Conservation (phyloP, 2,888 invertebrate genomes). For the Itoplectis maculator region DNA sequence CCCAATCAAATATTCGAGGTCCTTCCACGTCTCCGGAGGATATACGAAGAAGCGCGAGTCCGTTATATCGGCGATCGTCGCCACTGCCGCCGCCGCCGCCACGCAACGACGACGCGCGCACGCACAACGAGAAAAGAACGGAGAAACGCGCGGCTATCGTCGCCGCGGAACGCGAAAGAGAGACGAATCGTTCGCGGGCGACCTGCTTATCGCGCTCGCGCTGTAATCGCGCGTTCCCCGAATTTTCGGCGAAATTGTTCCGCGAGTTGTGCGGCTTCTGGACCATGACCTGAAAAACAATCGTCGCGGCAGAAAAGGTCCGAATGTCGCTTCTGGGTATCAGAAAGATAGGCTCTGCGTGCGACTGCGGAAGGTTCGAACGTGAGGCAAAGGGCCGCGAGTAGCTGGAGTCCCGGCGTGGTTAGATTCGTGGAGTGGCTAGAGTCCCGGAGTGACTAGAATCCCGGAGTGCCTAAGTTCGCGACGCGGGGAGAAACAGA, state of each 20-base stretch:
- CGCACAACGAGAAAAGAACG: slow-evolving; percentile 42
- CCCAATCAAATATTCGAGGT: slow-evolving; percentile 74
- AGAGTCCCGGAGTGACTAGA: too few relatives aligned
- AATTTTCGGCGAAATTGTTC: neutral
- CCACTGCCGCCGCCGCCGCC: too few relatives aligned
- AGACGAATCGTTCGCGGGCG: neutral
- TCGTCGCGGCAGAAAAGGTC: neutral
- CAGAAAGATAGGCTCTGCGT: too few relatives aligned
- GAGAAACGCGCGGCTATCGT: slow-evolving; percentile 2
- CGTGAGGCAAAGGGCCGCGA: too few relatives aligned
- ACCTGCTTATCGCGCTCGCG: neutral
- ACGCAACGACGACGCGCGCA: too few relatives aligned
- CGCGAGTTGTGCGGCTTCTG: neutral
- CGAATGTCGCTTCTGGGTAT: too few relatives aligned
- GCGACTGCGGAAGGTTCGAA: too few relatives aligned
- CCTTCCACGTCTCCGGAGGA: slow-evolving; percentile 22
- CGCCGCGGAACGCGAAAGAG: neutral
- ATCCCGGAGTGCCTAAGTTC: too few relatives aligned
- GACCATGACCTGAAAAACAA: neutral
- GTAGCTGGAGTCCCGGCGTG: too few relatives aligned
- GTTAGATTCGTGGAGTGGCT: too few relatives aligned
- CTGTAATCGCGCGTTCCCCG: neutral
- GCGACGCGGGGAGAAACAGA: too few relatives aligned
- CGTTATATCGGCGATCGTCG: slow-evolving; percentile 57
- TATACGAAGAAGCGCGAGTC: slow-evolving; percentile 54